Evolutionary conservation across 2,113 vertebrate genomes (phyloP).

Genomic region (Ctenomys sociabilis): DNA sequence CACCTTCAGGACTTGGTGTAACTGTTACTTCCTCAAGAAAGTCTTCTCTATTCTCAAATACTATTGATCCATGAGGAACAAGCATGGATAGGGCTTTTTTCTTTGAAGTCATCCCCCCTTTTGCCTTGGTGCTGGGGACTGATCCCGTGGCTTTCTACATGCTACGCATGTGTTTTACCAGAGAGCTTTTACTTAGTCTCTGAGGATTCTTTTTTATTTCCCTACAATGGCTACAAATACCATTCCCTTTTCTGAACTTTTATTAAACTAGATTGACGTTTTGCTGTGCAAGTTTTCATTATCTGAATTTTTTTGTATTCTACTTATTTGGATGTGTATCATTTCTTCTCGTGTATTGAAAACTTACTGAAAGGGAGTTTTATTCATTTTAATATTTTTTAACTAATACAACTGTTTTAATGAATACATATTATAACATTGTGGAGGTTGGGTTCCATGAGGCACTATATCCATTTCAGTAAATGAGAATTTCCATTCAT

Average conservation of each 20-base stretch:
- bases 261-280: background rate
- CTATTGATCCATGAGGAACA: background rate
- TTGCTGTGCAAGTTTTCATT: background rate
- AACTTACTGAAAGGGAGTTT: background rate
- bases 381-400: constrained; percentile 37
- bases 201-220: background rate
- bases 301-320: constrained; percentile 26
- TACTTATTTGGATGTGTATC: background rate
- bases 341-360: constrained; percentile 34
- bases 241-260: background rate
- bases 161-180: background rate
- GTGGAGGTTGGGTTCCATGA: background rate
- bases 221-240: background rate
- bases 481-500: background rate
- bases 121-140: background rate
- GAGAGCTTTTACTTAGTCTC: background rate
- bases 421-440: background rate
- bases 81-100: constrained; percentile 29
- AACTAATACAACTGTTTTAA: background rate
- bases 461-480: background rate
- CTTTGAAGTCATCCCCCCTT: background rate
- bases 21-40: background rate
- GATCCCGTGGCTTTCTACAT: background rate
- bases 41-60: constrained; percentile 2
- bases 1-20: background rate